Conservation (phyloP, 2,113 vertebrate species). For the Salvelinus fontinalis region DNA sequence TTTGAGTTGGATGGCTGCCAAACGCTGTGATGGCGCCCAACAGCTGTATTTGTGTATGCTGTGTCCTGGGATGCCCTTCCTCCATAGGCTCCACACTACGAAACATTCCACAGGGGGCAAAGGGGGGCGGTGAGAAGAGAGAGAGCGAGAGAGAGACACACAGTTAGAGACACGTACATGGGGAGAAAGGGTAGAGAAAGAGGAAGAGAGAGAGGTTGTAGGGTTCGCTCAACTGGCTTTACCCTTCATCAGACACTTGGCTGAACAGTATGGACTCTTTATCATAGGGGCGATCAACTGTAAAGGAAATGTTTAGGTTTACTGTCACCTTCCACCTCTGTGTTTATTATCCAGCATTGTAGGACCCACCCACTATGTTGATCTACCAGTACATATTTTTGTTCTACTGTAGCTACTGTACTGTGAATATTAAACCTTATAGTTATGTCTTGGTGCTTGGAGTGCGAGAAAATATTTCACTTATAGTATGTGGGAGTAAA, state of each 20-base stretch:
- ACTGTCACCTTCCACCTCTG: background rate
- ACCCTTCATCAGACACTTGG: conserved; percentile 1
- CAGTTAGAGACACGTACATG: conserved; percentile 11
- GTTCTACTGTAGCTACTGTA: background rate
- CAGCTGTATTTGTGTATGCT: conserved; percentile 74
- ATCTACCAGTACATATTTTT: background rate
- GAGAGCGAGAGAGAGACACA: conserved; percentile 10
- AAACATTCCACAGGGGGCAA: conserved; percentile 74
- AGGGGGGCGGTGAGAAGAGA: conserved; percentile 29
- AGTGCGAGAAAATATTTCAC: background rate
- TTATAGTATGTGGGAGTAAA: background rate
- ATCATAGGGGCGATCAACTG: background rate
- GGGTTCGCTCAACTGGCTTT: conserved; percentile 3
- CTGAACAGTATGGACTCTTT: background rate
- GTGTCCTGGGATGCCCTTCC: conserved; percentile 75
- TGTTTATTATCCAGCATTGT: background rate
- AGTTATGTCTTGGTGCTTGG: background rate
- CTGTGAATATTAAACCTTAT: background rate
- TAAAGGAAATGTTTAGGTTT: background rate
- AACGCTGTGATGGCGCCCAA: conserved; percentile 66
- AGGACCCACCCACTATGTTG: background rate
- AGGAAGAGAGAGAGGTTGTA: conserved; percentile 3
- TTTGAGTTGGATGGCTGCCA: conserved; percentile 68
- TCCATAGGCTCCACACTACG: conserved; percentile 68
- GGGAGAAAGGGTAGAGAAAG: conserved; percentile 4